phyloP scores from a whole-genome alignment of 2,888 invertebrate genomes.

The Cyrtodaria siliqua region DNA sequence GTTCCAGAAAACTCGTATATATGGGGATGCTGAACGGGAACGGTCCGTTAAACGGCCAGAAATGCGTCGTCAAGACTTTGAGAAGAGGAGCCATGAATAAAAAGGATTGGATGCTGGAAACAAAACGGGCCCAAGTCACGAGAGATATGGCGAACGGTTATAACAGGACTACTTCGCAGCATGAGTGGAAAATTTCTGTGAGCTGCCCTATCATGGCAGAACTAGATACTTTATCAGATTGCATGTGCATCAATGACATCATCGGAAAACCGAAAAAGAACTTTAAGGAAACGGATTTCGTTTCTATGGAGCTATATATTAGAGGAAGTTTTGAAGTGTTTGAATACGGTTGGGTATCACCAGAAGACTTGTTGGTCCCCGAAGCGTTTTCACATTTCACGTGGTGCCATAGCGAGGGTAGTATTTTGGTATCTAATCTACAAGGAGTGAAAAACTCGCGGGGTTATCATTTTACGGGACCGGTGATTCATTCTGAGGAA shows the following conservation, averaged over 20 bases:
- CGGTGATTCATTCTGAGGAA: constrained; percentile 71
- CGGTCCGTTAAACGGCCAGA: constrained; percentile 72
- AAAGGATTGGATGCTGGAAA: constrained; percentile 66
- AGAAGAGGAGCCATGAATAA: constrained; percentile 61
- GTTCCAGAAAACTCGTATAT: constrained; percentile 69
- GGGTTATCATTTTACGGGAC: constrained; percentile 70
- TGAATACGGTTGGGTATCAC: constrained; percentile 59
- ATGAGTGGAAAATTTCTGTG: constrained; percentile 52
- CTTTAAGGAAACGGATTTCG: constrained; percentile 66
- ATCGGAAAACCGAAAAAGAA: constrained; percentile 68
- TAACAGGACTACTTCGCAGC: constrained; percentile 35
- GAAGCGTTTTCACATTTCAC: constrained; percentile 75
- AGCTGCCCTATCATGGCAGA: constrained; percentile 71
- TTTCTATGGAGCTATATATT: constrained; percentile 71
- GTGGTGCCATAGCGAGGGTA: constrained; percentile 72
- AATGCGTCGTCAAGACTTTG: constrained; percentile 76
- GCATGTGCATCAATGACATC: constrained; percentile 68
- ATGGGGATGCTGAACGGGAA: constrained; percentile 73
- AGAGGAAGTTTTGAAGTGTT: constrained; percentile 68
- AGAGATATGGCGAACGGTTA: constrained; percentile 56
- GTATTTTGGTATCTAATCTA: constrained; percentile 68
- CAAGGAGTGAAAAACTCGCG: constrained; percentile 67
- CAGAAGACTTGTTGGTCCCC: constrained; percentile 52
- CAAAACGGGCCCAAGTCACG: constrained; percentile 56
- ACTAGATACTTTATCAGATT: constrained; percentile 75